Evolutionary conservation across 2,797 vertebrate species (phyloP), one percentile per base, ranked within the genome.

Genomic region (Onychomys torridus): DNA sequence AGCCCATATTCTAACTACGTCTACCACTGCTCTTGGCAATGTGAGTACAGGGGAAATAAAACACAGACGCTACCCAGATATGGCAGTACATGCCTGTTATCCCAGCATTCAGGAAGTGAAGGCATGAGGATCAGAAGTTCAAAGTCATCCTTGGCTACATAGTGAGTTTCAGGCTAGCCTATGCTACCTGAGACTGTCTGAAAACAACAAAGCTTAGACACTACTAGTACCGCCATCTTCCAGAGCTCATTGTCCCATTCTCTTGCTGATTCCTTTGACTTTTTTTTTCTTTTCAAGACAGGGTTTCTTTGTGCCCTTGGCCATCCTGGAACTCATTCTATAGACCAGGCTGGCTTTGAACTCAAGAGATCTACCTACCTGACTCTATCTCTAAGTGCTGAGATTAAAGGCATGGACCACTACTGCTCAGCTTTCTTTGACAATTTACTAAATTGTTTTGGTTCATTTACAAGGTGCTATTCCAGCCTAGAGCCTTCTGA

Each of bases 401-500:
- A 37, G 37, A 73, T 73, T 73, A 73, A 73, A 73, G 71, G 4
- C 23, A 11, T 25, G 10, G 37, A 37, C 37, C 21, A 40, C 71
- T 21, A 73, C 71, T 12, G 1, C 29, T 13, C 21, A 12, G 37
- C 17, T 73, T 83, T 43, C 59, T 96, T 89, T 87, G 92, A 63
- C 78, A 91, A 37, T 59, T 83, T 90, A 52, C 27, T 73, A 34
- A 49, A 90, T 43, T 55, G 19, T 52, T 87, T 87, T 49, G 67
- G 43, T 61, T 96, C 21, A 61, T 71, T 77, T 95, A n/a, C 32
- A 95, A 96, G 76, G 69, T 92, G 19, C 25, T 90, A n/a, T 55
- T 93, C 49, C 65, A 85, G 71, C 91, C 59, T 61, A 11, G 27
- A 71, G 55, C 14, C 57, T 96, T 92, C 73, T 90, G 55, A 37